phyloP scores from a whole-genome alignment of 2,113 vertebrate species.

The Sylvietta virens region DNA sequence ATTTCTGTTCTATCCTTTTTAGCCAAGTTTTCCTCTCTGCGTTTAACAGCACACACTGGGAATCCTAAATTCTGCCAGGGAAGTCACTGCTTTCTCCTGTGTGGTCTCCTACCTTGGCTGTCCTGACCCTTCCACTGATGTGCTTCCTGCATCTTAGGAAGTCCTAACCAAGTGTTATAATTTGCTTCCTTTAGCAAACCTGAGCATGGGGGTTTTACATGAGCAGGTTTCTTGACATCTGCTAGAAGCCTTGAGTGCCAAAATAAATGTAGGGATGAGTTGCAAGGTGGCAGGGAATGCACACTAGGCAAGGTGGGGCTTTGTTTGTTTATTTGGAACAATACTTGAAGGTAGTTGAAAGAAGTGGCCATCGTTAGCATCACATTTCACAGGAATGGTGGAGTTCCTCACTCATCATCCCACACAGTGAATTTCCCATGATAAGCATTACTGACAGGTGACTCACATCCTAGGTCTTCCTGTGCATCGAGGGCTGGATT shows the following conservation, averaged over 20 bases:
- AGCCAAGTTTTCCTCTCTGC: background rate
- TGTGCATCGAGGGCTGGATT: background rate
- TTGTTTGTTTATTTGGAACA: conserved; percentile 28
- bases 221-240: conserved; percentile 33
- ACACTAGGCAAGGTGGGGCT: conserved; percentile 5
- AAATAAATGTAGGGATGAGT: conserved; percentile 22
- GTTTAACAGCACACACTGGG: background rate
- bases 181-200: conserved; percentile 35
- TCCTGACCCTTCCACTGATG: background rate
- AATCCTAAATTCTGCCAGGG: background rate
- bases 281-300: conserved; percentile 33
- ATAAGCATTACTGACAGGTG: background rate
- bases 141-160: background rate
- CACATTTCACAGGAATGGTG: background rate
- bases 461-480: background rate
- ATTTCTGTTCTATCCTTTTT: background rate
- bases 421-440: background rate
- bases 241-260: background rate
- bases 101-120: background rate
- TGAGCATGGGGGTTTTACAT: background rate
- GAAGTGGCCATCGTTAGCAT: background rate
- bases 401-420: background rate
- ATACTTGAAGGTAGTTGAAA: background rate
- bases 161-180: background rate
- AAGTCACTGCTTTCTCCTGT: background rate